Evolutionary conservation across 2,113 vertebrate species (phyloP).

Genomic region (Cheilinus undulatus): DNA sequence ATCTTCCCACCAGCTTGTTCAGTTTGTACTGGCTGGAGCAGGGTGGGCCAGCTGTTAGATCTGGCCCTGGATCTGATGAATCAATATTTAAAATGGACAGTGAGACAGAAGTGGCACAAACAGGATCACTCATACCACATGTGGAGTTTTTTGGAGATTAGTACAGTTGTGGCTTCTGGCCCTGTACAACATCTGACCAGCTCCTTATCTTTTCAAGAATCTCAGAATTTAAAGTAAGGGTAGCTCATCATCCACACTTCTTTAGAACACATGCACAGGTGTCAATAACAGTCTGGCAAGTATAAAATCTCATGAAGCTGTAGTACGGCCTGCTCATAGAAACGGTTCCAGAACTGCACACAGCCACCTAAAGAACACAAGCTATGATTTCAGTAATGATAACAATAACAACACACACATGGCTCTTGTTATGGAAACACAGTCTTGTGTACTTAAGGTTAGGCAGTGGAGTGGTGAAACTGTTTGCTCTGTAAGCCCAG

Average conservation of each 20-base stretch:
- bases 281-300: slow-evolving; percentile 15
- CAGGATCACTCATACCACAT: background rate
- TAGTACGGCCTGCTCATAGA: slow-evolving; percentile 38
- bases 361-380: slow-evolving; percentile 33
- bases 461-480: slow-evolving; percentile 55
- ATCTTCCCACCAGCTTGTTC: no score
- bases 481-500: slow-evolving; percentile 40
- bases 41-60: no score
- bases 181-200: slow-evolving; percentile 13
- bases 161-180: background rate
- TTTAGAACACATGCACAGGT: background rate
- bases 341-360: slow-evolving; percentile 40
- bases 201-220: slow-evolving; percentile 39
- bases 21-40: no score
- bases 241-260: slow-evolving; percentile 1
- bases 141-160: no score
- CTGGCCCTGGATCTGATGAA: no score
- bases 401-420: slow-evolving; percentile 43
- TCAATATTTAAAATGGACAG: no score
- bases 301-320: slow-evolving; percentile 12
- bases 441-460: slow-evolving; percentile 51
- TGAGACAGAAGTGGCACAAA: background rate
- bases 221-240: slow-evolving; percentile 30
- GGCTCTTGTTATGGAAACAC: slow-evolving; percentile 58
- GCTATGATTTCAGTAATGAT: slow-evolving; percentile 48